Base-by-base conservation (phyloP, 2,888 invertebrate species). In the Athrips mouffetella region DNA sequence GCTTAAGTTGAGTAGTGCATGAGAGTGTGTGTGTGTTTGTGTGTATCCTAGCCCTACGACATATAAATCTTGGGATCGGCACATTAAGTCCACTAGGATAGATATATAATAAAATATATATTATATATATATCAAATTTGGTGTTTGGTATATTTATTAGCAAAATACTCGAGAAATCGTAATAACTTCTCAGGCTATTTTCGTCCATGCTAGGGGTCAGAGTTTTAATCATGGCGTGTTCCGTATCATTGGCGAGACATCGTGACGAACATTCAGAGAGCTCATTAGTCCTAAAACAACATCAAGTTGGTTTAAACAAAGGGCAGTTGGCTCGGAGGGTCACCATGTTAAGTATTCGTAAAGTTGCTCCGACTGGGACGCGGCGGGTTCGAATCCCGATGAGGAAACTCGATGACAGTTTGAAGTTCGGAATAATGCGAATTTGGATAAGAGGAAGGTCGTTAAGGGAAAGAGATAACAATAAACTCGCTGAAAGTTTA, bases 211-310 rank as follows among this genome's bases (percentile, higher is more conserved):
- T n/a, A n/a, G n/a, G 23, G 45, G 15, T 33, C 45, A 13, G 47
- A 27, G 16, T 29, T 39, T 31, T 35, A 49, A 49, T 49, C 50
- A 54, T 51, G 31, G 27, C 31, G 44, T 51, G 58, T 50, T 63
- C 58, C 45, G 40, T 65, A 58, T 70, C 67, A 65, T 59, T 61
- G 61, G 61, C 49, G 53, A 50, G 56, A 55, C 60, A 61, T 60
- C 69, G 69, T 69, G 73, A 73, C 63, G 60, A 63, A 76, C 71
- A 73, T 75, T 73, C 67, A 65, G 71, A 70, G 68, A 63, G 62
- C 68, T 77, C 69, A 77, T 85, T 76, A 74, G 73, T 67, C 80
- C 80, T 81, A 81, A 82, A 79, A 77, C 72, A 84, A 84, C 75
- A 76, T 65, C 61, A 75, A 68, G 65, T 70, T 76, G 21, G 72